Percentiles rank a stretch among this genome's conserved stretches.
Evolutionary conservation across 1,140 invertebrate species (phyloP).

Genomic region (Acromyrmex charruanus): DNA sequence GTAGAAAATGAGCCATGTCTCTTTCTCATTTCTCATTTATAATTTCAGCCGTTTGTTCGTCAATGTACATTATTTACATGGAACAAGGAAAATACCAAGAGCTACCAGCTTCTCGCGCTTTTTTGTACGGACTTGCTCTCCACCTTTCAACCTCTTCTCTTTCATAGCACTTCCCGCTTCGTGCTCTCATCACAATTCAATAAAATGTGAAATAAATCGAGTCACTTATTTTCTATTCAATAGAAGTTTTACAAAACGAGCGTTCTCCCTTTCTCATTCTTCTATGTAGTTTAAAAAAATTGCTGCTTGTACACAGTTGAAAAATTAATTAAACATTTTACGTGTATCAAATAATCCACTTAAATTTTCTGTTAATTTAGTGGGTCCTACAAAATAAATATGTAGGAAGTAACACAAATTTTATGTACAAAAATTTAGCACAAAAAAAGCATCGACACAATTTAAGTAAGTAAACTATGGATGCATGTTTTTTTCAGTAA

Average conservation of each 20-base stretch:
- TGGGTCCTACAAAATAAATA: no score
- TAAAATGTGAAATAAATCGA: constrained; percentile 21
- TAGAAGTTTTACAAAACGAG: neutral
- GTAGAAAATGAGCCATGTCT: neutral
- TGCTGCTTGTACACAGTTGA: neutral
- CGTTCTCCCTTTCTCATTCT: neutral
- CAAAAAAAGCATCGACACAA: no score
- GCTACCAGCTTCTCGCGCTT: constrained; percentile 50
- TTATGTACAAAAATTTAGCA: no score
- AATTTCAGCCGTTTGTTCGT: constrained; percentile 70
- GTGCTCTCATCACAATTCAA: constrained; percentile 5
- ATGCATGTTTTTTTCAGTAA: no score
- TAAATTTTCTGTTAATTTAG: no score
- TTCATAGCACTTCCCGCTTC: neutral
- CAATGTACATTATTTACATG: constrained; percentile 61
- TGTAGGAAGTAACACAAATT: no score
- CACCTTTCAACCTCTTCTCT: neutral
- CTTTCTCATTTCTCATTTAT: constrained; percentile 39
- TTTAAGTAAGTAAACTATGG: no score
- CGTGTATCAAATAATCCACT: no score
- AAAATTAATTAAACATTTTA: no score
- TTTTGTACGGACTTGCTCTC: constrained; percentile 15
- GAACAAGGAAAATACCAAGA: constrained; percentile 52
- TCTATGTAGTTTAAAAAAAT: neutral
- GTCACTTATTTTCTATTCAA: neutral